Conservation (phyloP, 2,888 invertebrate species). For the Spodoptera exigua region DNA sequence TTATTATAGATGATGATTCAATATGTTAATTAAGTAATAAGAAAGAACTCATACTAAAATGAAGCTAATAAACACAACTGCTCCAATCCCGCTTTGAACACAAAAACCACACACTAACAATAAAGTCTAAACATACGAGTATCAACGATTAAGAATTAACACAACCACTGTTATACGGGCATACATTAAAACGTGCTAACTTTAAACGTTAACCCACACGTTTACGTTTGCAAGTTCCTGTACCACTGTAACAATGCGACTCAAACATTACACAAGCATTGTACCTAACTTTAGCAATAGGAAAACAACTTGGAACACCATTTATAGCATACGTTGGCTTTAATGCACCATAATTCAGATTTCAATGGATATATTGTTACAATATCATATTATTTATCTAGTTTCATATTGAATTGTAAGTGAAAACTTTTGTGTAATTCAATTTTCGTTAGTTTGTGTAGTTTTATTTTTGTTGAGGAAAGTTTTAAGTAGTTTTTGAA, state of each 20-base stretch:
- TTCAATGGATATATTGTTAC: slow-evolving; percentile 41
- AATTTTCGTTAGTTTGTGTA: slow-evolving; percentile 10
- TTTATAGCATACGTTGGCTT: slow-evolving; percentile 38
- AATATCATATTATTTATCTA: slow-evolving; percentile 39
- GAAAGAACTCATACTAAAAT: too few species aligned
- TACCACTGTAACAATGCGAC: slow-evolving; percentile 27
- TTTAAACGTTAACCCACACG: slow-evolving; percentile 17
- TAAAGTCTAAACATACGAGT: too few species aligned
- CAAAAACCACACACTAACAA: too few species aligned
- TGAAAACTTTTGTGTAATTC: slow-evolving; percentile 41
- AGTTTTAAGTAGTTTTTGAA: neutral
- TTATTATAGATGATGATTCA: too few species aligned
- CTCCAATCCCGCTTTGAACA: too few species aligned
- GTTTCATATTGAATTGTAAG: slow-evolving; percentile 36
- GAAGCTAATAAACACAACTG: too few species aligned
- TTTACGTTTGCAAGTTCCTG: slow-evolving; percentile 28
- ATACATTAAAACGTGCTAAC: slow-evolving; percentile 32
- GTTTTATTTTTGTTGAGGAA: too few species aligned
- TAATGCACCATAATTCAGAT: slow-evolving; percentile 37
- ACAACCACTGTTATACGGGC: slow-evolving; percentile 13
- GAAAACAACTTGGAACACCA: slow-evolving; percentile 40
- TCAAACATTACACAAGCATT: slow-evolving; percentile 23
- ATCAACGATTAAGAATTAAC: slow-evolving; percentile 11
- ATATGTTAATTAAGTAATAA: too few species aligned
- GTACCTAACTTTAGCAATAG: slow-evolving; percentile 44